These are phyloP conservation scores for Passerina amoena DNA, from an alignment of 2,113 vertebrate species.

Conservation along the genomic window DNA sequence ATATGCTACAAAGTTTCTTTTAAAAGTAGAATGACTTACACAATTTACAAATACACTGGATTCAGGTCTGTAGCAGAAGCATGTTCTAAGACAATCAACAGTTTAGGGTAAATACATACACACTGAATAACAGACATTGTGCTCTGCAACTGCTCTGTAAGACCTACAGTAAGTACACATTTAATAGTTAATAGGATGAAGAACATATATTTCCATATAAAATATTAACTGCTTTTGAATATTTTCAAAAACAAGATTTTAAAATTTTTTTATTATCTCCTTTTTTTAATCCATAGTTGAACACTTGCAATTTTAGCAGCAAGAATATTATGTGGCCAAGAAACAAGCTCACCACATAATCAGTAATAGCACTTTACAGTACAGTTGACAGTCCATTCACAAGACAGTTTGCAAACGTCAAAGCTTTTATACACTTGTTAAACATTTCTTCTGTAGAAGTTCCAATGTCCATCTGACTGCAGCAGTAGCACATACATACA, in stretches of 20 bases:
- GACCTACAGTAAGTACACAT: constrained; percentile 75
- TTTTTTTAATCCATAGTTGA: constrained; percentile 61
- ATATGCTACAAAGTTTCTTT: constrained; percentile 79
- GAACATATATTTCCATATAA: constrained; percentile 83
- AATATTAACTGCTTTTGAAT: constrained; percentile 78
- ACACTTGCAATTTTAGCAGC: constrained; percentile 81
- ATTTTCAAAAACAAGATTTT: constrained; percentile 70
- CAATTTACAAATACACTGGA: constrained; percentile 74
- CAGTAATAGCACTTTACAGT: constrained; percentile 86
- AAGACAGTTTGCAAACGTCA: constrained; percentile 82
- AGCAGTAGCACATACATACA: constrained; percentile 59
- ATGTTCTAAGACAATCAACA: constrained; percentile 69
- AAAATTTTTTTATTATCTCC: not conserved
- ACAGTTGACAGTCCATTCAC: constrained; percentile 80
- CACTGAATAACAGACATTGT: constrained; percentile 80
- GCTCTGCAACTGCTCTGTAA: constrained; percentile 79
- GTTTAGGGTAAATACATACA: constrained; percentile 73
- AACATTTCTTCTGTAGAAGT: constrained; percentile 65
- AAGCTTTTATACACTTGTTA: constrained; percentile 78
- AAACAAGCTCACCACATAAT: constrained; percentile 74
- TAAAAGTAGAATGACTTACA: constrained; percentile 73
- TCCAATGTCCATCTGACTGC: constrained; percentile 44
- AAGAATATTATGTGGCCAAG: constrained; percentile 77
- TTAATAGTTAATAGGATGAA: constrained; percentile 74
- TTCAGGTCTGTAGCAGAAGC: constrained; percentile 63